Conservation (phyloP, 2,797 vertebrate species). For the Hypotaenidia philippensis region DNA sequence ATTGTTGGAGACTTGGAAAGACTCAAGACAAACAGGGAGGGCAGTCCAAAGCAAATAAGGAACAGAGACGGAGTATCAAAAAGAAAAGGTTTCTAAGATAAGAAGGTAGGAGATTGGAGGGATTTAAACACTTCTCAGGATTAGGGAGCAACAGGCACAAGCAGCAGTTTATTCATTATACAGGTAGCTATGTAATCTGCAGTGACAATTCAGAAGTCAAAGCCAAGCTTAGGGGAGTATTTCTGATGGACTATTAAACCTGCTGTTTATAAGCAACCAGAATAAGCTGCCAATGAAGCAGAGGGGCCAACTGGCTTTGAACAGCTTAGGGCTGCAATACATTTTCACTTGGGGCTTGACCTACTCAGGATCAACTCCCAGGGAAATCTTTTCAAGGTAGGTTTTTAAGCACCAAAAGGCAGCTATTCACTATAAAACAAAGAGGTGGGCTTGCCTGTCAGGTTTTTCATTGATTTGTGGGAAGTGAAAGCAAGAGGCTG, state of each 20-base stretch:
- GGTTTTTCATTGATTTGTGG: background rate
- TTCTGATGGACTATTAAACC: background rate
- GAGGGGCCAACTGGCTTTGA: background rate
- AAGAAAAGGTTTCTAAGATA: background rate
- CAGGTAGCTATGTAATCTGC: background rate
- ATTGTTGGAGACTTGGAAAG: background rate
- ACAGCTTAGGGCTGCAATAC: background rate
- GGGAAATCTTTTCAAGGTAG: background rate
- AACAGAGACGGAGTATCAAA: background rate
- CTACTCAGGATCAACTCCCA: background rate
- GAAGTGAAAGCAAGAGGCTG: background rate
- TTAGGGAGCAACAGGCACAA: background rate
- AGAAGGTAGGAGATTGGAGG: background rate
- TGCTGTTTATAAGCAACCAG: background rate
- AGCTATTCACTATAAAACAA: background rate
- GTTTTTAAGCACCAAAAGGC: background rate
- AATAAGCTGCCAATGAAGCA: background rate
- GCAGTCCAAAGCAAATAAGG: background rate
- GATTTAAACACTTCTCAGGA: background rate
- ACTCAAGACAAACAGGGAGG: background rate
- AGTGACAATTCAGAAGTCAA: background rate
- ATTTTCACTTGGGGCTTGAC: background rate
- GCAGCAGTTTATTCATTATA: background rate
- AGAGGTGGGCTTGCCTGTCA: background rate
- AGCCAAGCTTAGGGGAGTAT: background rate